These are phyloP conservation scores for Temnothorax ravouxi DNA, from an alignment of 2,888 invertebrate genomes.

Conservation along the genomic window DNA sequence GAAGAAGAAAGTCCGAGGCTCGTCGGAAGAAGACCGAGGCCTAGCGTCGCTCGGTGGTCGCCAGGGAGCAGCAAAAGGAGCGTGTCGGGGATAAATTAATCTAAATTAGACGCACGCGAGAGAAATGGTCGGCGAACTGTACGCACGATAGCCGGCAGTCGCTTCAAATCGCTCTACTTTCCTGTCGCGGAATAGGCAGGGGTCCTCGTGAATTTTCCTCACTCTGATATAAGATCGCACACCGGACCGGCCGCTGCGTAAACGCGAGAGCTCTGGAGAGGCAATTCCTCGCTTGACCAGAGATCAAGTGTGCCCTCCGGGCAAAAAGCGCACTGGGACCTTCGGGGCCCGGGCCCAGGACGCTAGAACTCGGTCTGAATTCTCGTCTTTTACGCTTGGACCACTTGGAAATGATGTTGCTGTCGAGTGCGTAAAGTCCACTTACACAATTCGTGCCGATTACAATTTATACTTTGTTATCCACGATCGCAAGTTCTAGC, in stretches of 20 bases:
- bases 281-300: constrained; percentile 69
- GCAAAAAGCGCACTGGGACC: constrained; percentile 46
- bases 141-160: background rate
- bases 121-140: constrained; percentile 61
- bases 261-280: constrained; percentile 19
- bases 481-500: background rate
- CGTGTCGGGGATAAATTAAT: constrained; percentile 76
- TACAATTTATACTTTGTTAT: background rate
- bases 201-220: constrained; percentile 7
- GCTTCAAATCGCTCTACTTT: constrained; percentile 17
- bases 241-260: too few species aligned
- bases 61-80: constrained; percentile 61
- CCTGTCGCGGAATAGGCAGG: background rate
- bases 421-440: background rate
- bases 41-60: constrained; percentile 55
- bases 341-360: background rate
- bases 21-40: constrained; percentile 21
- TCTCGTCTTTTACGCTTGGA: background rate
- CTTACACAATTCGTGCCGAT: background rate
- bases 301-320: constrained; percentile 82
- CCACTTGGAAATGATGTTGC: background rate
- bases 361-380: constrained; percentile 15
- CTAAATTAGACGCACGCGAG: constrained; percentile 68
- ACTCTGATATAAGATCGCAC: background rate
- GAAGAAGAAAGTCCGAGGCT: background rate